phyloP scores from a whole-genome alignment of 2,888 invertebrate genomes.

The Stenichneumon culpator region DNA sequence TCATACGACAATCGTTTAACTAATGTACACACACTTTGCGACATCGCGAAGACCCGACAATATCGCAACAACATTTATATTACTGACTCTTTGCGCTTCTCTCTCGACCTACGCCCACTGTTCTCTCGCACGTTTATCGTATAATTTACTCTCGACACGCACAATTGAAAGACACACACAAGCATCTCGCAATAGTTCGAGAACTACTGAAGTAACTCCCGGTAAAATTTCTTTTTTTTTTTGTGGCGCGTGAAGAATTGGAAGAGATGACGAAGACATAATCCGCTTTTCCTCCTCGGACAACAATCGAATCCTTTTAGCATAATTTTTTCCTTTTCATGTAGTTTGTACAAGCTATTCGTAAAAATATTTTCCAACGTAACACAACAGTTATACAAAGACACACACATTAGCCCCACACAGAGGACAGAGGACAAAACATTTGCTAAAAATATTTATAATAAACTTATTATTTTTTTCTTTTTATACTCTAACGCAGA shows the following conservation, averaged over 20 bases:
- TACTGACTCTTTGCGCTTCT: constrained; percentile 60
- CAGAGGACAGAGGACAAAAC: constrained; percentile 64
- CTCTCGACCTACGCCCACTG: constrained; percentile 61
- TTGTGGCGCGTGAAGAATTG: constrained; percentile 22
- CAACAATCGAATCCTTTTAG: constrained; percentile 33
- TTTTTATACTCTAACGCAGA: constrained; percentile 36
- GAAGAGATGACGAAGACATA: constrained; percentile 23
- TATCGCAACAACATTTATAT: constrained; percentile 46
- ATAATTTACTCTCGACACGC: constrained; percentile 64
- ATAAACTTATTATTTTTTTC: constrained; percentile 31
- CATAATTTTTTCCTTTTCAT: constrained; percentile 4
- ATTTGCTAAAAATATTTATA: constrained; percentile 53
- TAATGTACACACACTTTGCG: constrained; percentile 50
- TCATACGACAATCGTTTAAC: constrained; percentile 36
- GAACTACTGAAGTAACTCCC: constrained; percentile 8
- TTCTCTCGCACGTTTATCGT: constrained; percentile 41
- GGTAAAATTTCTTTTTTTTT: background rate
- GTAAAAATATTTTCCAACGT: constrained; percentile 55
- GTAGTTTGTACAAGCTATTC: constrained; percentile 59
- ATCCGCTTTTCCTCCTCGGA: constrained; percentile 15
- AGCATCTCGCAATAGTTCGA: constrained; percentile 50
- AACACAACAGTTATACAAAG: constrained; percentile 65
- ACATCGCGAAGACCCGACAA: constrained; percentile 33
- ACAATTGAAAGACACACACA: constrained; percentile 61
- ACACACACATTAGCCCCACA: constrained; percentile 67